These are phyloP conservation scores for Saguinus imperator DNA, from an alignment of 2,113 vertebrate genomes.

Conservation along the genomic window DNA sequence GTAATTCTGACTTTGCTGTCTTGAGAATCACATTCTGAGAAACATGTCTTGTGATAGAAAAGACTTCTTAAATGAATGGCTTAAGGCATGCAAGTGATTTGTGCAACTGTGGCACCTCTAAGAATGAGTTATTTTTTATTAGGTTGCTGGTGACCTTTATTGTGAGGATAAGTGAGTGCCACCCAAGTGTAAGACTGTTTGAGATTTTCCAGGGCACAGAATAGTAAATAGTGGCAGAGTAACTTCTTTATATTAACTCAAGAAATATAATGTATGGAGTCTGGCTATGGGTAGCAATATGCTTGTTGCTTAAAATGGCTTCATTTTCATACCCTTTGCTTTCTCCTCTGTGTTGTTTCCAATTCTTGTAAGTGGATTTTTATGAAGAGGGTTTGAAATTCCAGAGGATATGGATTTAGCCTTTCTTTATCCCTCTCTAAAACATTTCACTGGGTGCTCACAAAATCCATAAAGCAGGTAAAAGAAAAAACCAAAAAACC, in stretches of 20 bases:
- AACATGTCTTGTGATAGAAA: not conserved
- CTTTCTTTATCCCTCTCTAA: slow-evolving; percentile 10
- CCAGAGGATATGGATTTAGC: not conserved
- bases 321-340: not conserved
- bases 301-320: not conserved
- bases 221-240: not conserved
- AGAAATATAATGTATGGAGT: not conserved
- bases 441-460: not conserved
- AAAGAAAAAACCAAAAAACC: not conserved
- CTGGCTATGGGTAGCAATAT: not conserved
- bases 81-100: not conserved
- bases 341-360: not conserved
- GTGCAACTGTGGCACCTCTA: not conserved
- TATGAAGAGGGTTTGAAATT: slow-evolving; percentile 27
- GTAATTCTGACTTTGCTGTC: not conserved
- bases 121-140: not conserved
- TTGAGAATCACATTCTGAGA: not conserved
- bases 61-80: not conserved
- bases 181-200: not conserved
- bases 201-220: not conserved
- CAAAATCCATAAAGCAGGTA: not conserved
- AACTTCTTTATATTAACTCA: not conserved
- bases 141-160: not conserved
- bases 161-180: not conserved
- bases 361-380: slow-evolving; percentile 21